Evolutionary conservation across 2,113 vertebrate genomes (phyloP).

Genomic region (Mustela nigripes): DNA sequence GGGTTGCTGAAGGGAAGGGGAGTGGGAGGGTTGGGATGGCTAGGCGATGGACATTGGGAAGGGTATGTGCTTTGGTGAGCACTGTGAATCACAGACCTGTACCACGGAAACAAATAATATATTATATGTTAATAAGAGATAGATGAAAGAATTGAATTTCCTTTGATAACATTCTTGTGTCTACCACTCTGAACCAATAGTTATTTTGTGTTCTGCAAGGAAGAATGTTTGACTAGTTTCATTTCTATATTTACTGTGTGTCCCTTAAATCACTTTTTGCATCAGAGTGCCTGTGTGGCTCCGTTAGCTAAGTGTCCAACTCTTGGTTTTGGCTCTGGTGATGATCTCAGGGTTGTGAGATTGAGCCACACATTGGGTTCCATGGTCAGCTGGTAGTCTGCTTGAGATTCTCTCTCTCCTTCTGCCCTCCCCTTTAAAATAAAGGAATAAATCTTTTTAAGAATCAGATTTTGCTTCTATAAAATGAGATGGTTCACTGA

Average conservation of each 20-base stretch:
- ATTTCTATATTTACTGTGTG: background rate
- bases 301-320: background rate
- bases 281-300: background rate
- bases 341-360: background rate
- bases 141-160: background rate
- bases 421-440: background rate
- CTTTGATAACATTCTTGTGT: background rate
- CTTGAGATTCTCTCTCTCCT: background rate
- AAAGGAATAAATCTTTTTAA: background rate
- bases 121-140: background rate
- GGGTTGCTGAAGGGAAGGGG: too few species aligned
- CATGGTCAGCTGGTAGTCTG: background rate
- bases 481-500: background rate
- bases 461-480: background rate
- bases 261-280: background rate
- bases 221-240: background rate
- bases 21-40: too few species aligned
- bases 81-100: too few species aligned
- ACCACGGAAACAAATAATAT: too few species aligned
- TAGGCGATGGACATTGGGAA: background rate
- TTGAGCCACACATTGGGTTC: background rate
- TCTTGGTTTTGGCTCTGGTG: background rate
- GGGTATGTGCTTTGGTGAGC: too few species aligned
- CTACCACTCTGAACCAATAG: background rate
- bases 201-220: background rate